Percentiles rank a stretch among this genome's conserved stretches.
These are phyloP conservation scores for Argyresthia goedartella DNA, from an alignment of 2,888 invertebrate genomes.

Conservation along the genomic window DNA sequence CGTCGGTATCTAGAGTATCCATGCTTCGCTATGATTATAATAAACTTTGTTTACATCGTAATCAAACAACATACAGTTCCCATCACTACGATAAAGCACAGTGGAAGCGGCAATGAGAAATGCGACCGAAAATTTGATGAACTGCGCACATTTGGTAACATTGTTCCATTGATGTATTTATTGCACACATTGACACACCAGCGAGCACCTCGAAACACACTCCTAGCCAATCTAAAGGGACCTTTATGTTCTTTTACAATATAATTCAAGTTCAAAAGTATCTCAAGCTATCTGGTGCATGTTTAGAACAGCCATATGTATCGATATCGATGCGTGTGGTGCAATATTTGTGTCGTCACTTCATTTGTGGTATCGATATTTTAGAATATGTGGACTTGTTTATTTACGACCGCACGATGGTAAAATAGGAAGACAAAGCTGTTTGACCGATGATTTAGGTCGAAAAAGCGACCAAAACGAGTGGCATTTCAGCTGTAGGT, in stretches of 20 bases:
- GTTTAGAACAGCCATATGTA: slow-evolving; percentile 17
- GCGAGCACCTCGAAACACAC: background rate
- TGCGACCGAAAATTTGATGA: slow-evolving; percentile 54
- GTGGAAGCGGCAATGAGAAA: slow-evolving; percentile 43
- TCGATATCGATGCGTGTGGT: slow-evolving; percentile 43
- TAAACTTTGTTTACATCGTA: slow-evolving; percentile 11
- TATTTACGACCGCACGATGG: background rate
- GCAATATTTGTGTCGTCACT: slow-evolving; percentile 39
- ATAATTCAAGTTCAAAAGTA: no score
- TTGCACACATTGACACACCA: slow-evolving; percentile 20
- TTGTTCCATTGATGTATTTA: slow-evolving; percentile 46
- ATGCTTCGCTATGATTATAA: no score
- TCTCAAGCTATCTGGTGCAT: no score
- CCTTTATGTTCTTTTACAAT: slow-evolving; percentile 13
- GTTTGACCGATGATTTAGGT: no score
- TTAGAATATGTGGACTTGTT: slow-evolving; percentile 14
- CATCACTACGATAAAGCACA: slow-evolving; percentile 12
- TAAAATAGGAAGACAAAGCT: no score
- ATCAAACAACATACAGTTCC: background rate
- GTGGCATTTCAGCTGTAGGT: no score
- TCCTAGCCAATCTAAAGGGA: slow-evolving; percentile 10
- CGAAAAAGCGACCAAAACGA: no score
- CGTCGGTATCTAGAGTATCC: no score
- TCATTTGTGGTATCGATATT: slow-evolving; percentile 34
- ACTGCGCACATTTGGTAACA: slow-evolving; percentile 39